Evolutionary conservation across 2,797 vertebrate species (phyloP).

Genomic region (Tauraco hartlaubi): DNA sequence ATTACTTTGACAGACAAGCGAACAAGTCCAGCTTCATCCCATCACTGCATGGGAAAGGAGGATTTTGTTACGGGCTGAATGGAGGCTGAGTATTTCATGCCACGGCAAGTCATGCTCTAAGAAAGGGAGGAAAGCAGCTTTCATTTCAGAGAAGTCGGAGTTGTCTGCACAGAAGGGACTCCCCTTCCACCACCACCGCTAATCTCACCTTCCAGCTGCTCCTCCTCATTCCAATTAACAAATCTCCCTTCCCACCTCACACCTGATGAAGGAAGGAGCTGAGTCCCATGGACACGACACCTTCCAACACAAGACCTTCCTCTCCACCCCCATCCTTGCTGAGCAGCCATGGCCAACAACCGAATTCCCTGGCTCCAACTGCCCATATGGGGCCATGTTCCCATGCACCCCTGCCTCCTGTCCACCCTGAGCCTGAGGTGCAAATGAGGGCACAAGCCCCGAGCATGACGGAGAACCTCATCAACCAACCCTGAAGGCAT

Average conservation of each 20-base stretch:
- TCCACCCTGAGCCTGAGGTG: fast-evolving
- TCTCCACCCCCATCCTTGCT: neutral
- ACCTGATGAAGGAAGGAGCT: neutral
- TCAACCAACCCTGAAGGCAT: neutral
- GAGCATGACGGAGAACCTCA: neutral
- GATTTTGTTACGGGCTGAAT: neutral
- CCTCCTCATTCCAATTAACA: neutral
- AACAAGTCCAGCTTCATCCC: constrained; percentile 11
- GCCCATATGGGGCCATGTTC: fast-evolving
- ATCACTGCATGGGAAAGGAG: neutral
- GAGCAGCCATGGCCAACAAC: neutral
- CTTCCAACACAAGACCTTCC: neutral
- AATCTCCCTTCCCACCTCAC: neutral
- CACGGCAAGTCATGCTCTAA: neutral
- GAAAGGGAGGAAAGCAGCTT: constrained; percentile 41
- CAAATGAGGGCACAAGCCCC: neutral
- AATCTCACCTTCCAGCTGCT: neutral
- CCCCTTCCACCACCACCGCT: neutral
- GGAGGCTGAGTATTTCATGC: neutral
- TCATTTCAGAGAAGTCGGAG: neutral
- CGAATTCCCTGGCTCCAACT: fast-evolving
- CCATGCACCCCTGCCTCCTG: neutral
- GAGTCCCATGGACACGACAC: neutral
- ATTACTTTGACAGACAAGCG: neutral
- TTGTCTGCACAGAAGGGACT: neutral